phyloP scores from a whole-genome alignment of 2,113 vertebrate species.

The Zeus faber region DNA sequence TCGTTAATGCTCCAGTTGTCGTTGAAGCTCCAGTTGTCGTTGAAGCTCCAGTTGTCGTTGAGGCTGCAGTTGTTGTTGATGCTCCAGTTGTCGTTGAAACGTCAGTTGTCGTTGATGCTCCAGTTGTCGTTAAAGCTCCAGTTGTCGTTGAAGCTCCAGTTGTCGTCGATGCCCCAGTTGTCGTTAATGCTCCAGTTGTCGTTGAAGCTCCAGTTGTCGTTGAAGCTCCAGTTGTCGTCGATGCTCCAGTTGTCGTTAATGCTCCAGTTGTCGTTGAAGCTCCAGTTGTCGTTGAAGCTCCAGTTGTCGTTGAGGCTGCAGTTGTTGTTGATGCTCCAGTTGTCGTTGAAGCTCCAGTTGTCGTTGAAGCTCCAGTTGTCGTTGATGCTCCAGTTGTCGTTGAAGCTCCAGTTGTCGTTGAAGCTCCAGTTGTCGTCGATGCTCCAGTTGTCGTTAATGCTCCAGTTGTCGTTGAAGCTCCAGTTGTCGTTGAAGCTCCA shows the following conservation, averaged over 20 bases:
- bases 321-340: background rate
- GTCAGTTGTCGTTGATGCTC: background rate
- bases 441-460: no score
- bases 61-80: background rate
- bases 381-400: no score
- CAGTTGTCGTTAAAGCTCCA: background rate
- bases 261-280: background rate
- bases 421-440: no score
- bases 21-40: background rate
- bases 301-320: background rate
- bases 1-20: constrained; percentile 2
- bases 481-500: no score
- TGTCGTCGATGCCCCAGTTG: background rate
- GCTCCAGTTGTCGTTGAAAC: background rate
- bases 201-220: background rate
- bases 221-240: background rate
- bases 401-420: no score
- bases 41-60: no score
- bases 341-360: background rate
- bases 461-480: no score
- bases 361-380: no score
- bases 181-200: background rate
- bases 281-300: background rate
- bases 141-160: background rate
- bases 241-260: background rate